Conservation (phyloP, 35 echinoderm and acorn worm species). For the Amphiura filiformis region DNA sequence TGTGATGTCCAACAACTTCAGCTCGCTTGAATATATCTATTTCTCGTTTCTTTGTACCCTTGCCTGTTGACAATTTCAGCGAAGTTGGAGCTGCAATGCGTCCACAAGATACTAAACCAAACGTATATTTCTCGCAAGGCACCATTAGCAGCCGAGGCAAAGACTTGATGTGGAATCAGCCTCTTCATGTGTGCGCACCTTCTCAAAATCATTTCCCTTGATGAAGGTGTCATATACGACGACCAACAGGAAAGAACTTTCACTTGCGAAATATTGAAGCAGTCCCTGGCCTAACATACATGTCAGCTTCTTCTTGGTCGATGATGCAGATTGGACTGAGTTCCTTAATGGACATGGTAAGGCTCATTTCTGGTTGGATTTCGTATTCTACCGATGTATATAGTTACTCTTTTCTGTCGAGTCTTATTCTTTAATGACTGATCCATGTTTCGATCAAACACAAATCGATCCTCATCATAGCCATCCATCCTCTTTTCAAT, state of each 20-base stretch:
- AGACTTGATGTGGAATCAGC: conserved; percentile 44
- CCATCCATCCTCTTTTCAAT: not conserved
- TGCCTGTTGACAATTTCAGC: conserved; percentile 22
- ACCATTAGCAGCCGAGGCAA: conserved; percentile 36
- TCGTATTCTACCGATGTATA: conserved; percentile 15
- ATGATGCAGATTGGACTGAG: not conserved
- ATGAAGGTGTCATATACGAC: conserved; percentile 40
- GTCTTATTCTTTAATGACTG: conserved; percentile 41
- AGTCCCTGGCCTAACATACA: not conserved
- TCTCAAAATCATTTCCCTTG: conserved; percentile 41
- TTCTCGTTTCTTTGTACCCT: conserved; percentile 39
- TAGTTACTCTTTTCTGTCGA: conserved; percentile 40
- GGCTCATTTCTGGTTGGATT: conserved; percentile 16
- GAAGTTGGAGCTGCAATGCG: not conserved
- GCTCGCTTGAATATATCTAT: conserved; percentile 26
- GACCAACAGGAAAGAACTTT: not conserved
- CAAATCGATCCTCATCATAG: conserved; percentile 14
- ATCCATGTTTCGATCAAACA: conserved; percentile 25
- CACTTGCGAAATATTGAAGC: not conserved
- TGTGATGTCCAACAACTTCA: conserved; percentile 26
- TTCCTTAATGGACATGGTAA: not conserved
- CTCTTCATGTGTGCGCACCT: conserved; percentile 9
- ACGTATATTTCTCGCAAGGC: conserved; percentile 32
- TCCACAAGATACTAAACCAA: conserved; percentile 40
- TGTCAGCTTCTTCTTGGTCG: not conserved